Conservation (phyloP, 2,113 vertebrate genomes). For the Calyptommatus sinebrachiatus region DNA sequence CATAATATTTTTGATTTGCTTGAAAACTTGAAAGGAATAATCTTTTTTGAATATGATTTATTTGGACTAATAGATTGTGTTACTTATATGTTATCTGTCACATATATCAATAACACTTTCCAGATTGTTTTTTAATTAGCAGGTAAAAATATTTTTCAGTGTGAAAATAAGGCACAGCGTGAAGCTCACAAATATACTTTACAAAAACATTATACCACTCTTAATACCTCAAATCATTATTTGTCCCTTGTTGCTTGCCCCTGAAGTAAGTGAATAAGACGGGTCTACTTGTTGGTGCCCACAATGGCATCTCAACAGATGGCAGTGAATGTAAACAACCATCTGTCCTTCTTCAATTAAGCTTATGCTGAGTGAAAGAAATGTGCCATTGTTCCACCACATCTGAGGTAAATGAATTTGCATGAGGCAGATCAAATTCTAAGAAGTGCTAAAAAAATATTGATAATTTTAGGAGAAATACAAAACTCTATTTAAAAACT, state of each 20-base stretch:
- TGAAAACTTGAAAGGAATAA: no score
- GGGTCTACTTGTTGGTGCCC: conserved; percentile 11
- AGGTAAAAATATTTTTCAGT: not conserved
- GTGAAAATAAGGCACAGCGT: not conserved
- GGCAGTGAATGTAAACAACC: not conserved
- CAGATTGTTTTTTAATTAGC: not conserved
- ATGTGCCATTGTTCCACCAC: not conserved
- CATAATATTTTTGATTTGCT: no score
- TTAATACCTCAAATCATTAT: conserved; percentile 1
- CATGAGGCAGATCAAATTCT: not conserved
- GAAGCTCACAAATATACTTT: not conserved
- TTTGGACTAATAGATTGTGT: not conserved
- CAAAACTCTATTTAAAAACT: not conserved
- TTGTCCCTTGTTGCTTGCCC: not conserved
- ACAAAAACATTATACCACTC: not conserved
- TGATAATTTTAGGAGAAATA: not conserved
- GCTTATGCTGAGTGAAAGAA: conserved; percentile 5
- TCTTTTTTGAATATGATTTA: not conserved
- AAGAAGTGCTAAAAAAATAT: not conserved
- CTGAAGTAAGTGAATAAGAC: not conserved
- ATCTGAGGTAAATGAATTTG: conserved; percentile 6
- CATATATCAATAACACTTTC: not conserved
- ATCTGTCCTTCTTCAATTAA: conserved; percentile 16
- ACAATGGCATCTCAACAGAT: conserved; percentile 19
- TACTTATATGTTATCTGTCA: not conserved